phyloP scores from a whole-genome alignment of 2,888 invertebrate species.

The Drosophila mayaguana region DNA sequence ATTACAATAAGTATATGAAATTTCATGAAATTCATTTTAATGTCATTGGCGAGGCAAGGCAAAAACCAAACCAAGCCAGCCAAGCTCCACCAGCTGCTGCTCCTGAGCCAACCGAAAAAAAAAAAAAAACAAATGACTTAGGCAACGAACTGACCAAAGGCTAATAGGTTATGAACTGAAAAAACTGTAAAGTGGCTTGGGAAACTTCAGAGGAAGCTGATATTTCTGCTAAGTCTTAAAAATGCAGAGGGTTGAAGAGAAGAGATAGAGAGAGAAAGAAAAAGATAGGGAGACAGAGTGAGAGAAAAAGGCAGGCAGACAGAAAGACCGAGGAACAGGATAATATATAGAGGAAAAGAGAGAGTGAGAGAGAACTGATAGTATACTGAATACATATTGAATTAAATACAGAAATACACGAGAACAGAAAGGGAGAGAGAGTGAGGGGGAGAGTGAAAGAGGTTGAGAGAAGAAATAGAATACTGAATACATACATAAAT shows the following conservation, averaged over 20 bases:
- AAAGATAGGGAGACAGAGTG: background rate
- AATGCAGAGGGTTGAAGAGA: background rate
- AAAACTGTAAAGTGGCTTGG: background rate
- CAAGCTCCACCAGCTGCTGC: conserved; percentile 29
- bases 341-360: no score
- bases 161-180: conserved; percentile 2
- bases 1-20: conserved; percentile 69
- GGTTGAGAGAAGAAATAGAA: no score
- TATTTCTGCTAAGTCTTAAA: background rate
- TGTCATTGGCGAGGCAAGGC: conserved; percentile 54
- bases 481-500: no score
- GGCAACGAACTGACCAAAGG: conserved; percentile 49
- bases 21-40: conserved; percentile 67
- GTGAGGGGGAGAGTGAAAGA: no score
- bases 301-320: background rate
- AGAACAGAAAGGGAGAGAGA: no score
- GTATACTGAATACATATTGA: no score
- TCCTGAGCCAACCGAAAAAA: conserved; percentile 3
- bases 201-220: background rate
- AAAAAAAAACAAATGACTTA: conserved; percentile 44
- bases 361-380: no score
- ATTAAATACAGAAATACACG: no score
- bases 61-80: background rate
- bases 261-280: background rate
- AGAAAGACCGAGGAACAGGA: no score